Evolutionary conservation across 2,888 invertebrate species (phyloP), one percentile per base, ranked within the genome.

Genomic region (Arge pagana): DNA sequence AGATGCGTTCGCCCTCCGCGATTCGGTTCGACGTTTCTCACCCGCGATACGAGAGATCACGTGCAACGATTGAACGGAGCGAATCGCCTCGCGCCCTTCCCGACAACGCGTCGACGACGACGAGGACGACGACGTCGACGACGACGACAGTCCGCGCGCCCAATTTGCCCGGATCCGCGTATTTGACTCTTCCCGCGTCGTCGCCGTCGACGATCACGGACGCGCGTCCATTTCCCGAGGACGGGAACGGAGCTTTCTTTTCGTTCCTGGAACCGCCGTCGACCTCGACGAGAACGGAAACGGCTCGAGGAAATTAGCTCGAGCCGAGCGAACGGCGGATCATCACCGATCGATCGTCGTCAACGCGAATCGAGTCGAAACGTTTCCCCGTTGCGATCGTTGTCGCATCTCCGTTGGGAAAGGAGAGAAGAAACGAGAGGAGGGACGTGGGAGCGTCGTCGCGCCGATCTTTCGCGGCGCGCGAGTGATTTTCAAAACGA

Each of bases 31-130:
- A 21, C 53, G 50, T 33, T 45, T 45, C 45, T 45, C 33, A 48
- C 50, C 37, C 28, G 50, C 48, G 52, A 56, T 54, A 43, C 56
- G 50, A 50, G 55, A 50, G 41, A 52, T 63, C 56, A 63, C 64
- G 62, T 63, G 65, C 48, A 62, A 63, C 56, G 62, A 62, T 50
- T 59, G 59, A 64, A 18, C 8, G n/a, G n/a, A n/a, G n/a, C n/a
- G n/a, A n/a, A n/a, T n/a, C n/a, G n/a, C n/a, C n/a, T n/a, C n/a
- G n/a, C n/a, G n/a, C n/a, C n/a, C n/a, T n/a, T n/a, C n/a, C n/a
- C n/a, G n/a, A n/a, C n/a, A n/a, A n/a, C n/a, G n/a, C n/a, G n/a
- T n/a, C n/a, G n/a, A n/a, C n/a, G n/a, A n/a, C n/a, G n/a, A n/a
- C 28, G 28, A 26, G 4, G 28, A 26, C 10, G 10, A 2, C 2